A percentile compares a stretch with the other conserved stretches of the same genome.
Evolutionary conservation across 1,140 invertebrate species (phyloP).

Genomic region (Pseudomyrmex dendroicus): DNA sequence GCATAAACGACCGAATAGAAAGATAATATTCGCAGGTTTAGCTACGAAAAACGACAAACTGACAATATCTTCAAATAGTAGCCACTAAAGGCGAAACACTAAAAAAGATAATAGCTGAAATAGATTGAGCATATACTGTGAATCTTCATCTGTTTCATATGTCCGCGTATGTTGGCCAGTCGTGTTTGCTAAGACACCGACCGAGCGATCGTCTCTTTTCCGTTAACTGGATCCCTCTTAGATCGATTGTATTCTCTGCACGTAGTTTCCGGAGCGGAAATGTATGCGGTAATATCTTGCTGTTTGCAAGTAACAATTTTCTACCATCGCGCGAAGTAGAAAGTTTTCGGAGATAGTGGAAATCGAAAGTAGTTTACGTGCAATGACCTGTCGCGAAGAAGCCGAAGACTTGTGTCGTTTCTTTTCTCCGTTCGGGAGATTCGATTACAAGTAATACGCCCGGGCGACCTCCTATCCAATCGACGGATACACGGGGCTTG

Average conservation of each 20-base stretch:
- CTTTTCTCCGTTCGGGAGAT: conserved; percentile 36
- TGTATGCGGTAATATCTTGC: conserved; percentile 20
- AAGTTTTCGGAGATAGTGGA: conserved; percentile 58
- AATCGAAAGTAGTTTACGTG: conserved; percentile 61
- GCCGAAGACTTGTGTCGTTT: background rate
- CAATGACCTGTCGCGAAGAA: conserved; percentile 32
- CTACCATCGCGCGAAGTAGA: conserved; percentile 24
- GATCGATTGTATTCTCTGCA: background rate
- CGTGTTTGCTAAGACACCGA: too few relatives aligned
- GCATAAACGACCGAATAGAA: background rate
- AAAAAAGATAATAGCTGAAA: too few relatives aligned
- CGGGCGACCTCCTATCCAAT: background rate
- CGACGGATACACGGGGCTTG: conserved; percentile 59
- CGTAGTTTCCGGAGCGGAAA: background rate
- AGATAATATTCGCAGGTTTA: too few relatives aligned
- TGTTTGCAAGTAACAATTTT: background rate
- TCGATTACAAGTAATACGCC: conserved; percentile 41
- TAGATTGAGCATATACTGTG: too few relatives aligned
- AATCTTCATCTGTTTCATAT: too few relatives aligned
- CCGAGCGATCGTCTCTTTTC: too few relatives aligned
- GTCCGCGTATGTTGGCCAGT: too few relatives aligned
- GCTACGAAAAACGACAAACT: too few relatives aligned
- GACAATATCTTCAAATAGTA: too few relatives aligned
- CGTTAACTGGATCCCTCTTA: background rate
- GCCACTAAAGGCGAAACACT: too few relatives aligned